Conservation (phyloP, 2,113 vertebrate genomes). For the Colinus virginianus region DNA sequence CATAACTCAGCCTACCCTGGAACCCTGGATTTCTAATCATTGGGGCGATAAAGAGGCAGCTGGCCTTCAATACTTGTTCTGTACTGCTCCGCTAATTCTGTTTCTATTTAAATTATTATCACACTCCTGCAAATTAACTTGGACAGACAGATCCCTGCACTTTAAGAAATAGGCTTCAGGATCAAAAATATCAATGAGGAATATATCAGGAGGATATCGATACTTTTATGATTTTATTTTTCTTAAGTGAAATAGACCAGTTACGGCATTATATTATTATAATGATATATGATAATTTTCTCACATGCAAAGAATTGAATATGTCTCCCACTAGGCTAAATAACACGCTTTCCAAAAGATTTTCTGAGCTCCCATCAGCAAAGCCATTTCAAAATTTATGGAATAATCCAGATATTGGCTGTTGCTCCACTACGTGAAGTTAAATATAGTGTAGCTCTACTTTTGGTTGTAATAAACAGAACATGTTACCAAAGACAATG, state of each 20-base stretch:
- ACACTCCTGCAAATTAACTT: background rate
- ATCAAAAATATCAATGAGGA: background rate
- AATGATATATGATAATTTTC: background rate
- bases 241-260: background rate
- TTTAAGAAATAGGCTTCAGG: background rate
- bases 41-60: background rate
- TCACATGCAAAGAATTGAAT: background rate
- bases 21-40: background rate
- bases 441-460: background rate
- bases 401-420: background rate
- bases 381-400: background rate
- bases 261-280: background rate
- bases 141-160: background rate
- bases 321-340: background rate
- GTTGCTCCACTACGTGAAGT: background rate
- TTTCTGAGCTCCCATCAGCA: background rate
- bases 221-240: slow-evolving; percentile 2
- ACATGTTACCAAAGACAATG: background rate
- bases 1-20: background rate
- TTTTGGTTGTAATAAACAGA: background rate
- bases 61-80: background rate
- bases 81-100: background rate
- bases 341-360: background rate
- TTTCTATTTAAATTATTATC: background rate
- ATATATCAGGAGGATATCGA: background rate